These are phyloP conservation scores for Cryptosula pallasiana DNA, from an alignment of 2,888 invertebrate genomes.

Conservation along the genomic window DNA sequence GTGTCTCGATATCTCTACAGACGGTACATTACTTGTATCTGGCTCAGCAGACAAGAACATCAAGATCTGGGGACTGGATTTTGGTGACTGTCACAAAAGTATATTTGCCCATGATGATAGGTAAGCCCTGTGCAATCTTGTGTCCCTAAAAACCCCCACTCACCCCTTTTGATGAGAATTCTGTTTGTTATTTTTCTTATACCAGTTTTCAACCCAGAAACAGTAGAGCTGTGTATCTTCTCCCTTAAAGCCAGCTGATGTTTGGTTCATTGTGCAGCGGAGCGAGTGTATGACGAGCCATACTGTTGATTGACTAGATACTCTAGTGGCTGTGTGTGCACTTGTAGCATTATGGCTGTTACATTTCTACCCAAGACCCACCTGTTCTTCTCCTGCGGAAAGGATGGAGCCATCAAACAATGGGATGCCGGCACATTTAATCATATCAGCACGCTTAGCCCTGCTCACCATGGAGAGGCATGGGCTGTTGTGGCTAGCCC, in stretches of 20 bases:
- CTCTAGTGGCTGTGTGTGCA: too few relatives aligned
- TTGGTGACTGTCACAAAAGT: conserved; percentile 92
- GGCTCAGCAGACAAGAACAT: conserved; percentile 93
- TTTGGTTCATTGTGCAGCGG: too few relatives aligned
- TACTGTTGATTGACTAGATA: too few relatives aligned
- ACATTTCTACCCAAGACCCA: conserved; percentile 87
- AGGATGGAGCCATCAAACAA: conserved; percentile 88
- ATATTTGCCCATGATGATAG: conserved; percentile 90
- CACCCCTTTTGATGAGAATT: too few relatives aligned
- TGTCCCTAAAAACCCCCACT: too few relatives aligned
- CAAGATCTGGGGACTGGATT: conserved; percentile 97
- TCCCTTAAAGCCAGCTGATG: too few relatives aligned
- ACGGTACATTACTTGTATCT: conserved; percentile 71
- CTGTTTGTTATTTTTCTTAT: too few relatives aligned
- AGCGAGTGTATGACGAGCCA: too few relatives aligned
- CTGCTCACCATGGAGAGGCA: conserved; percentile 75
- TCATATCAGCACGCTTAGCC: conserved; percentile 65
- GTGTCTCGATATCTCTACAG: conserved; percentile 83
- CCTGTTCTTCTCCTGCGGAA: conserved; percentile 85
- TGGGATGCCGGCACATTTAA: conserved; percentile 94
- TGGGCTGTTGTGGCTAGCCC: conserved; percentile 71
- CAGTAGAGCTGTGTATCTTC: too few relatives aligned
- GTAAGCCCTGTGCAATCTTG: conserved; percentile 36
- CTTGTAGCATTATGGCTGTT: conserved; percentile 72
- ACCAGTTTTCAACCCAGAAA: too few relatives aligned